phyloP scores from a whole-genome alignment of 2,797 vertebrate genomes.

The Helarctos malayanus region DNA sequence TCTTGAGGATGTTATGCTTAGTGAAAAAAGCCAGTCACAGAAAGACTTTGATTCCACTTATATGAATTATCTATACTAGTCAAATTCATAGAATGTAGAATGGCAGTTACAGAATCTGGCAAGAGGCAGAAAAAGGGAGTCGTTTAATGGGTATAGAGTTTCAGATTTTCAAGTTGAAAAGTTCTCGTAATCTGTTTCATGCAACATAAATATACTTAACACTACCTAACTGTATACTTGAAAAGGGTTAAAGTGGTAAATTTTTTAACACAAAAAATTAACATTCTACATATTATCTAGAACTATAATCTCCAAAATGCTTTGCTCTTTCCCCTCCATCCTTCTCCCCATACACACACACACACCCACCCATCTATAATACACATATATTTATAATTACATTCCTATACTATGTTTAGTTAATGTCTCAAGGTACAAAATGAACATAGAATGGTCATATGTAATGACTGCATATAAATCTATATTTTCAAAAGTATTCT shows the following conservation, averaged over 20 bases:
- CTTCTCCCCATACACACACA: background rate
- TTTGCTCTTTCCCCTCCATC: background rate
- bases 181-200: background rate
- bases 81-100: background rate
- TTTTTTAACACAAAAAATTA: background rate
- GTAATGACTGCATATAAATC: background rate
- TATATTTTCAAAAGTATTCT: slow-evolving; percentile 9
- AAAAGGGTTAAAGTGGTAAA: background rate
- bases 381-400: background rate
- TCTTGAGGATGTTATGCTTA: background rate
- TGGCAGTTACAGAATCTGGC: background rate
- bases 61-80: background rate
- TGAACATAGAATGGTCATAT: background rate
- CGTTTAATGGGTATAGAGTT: background rate
- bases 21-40: background rate
- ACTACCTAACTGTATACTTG: background rate
- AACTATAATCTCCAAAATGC: background rate
- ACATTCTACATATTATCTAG: background rate
- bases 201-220: background rate
- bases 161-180: background rate
- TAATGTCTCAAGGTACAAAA: background rate
- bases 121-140: background rate
- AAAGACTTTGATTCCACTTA: background rate
- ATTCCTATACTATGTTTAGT: background rate
- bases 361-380: background rate